These are phyloP conservation scores for Tromatobia lineatoria DNA, from an alignment of 2,888 invertebrate species.

Conservation along the genomic window DNA sequence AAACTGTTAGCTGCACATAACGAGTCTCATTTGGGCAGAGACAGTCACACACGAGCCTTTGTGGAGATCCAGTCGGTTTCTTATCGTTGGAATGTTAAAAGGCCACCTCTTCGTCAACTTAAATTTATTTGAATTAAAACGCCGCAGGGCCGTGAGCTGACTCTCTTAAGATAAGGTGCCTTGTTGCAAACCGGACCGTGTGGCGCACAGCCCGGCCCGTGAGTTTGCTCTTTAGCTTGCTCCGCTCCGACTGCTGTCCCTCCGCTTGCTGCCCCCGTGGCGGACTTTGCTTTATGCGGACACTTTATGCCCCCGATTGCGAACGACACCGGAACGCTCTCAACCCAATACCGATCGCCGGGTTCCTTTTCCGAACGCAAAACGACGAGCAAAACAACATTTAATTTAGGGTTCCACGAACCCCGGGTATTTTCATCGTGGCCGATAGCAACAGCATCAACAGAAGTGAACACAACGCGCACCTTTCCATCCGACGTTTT, in stretches of 20 bases:
- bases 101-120: slow-evolving; percentile 84
- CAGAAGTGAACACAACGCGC: slow-evolving; percentile 40
- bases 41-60: slow-evolving; percentile 50
- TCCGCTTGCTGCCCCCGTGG: slow-evolving; percentile 56
- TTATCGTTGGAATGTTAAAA: slow-evolving; percentile 85
- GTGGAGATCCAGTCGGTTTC: slow-evolving; percentile 51
- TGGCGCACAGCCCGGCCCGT: slow-evolving; percentile 73
- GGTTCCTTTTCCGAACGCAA: slow-evolving; percentile 69
- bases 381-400: slow-evolving; percentile 79
- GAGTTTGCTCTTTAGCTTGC: slow-evolving; percentile 46
- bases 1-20: slow-evolving; percentile 47
- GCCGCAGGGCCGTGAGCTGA: slow-evolving; percentile 78
- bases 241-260: slow-evolving; percentile 25
- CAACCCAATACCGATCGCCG: slow-evolving; percentile 80
- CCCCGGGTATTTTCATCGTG: slow-evolving; percentile 64
- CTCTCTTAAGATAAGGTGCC: slow-evolving; percentile 78
- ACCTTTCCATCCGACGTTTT: slow-evolving; percentile 61
- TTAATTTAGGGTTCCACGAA: slow-evolving; percentile 82
- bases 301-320: slow-evolving; percentile 85
- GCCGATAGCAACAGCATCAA: slow-evolving; percentile 51
- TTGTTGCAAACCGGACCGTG: slow-evolving; percentile 71
- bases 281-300: slow-evolving; percentile 82
- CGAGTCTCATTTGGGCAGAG: slow-evolving; percentile 63
- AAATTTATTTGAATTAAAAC: slow-evolving; percentile 85
- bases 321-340: slow-evolving; percentile 85